These are phyloP conservation scores for Gasterosteus aculeatus DNA, from an alignment of 2,113 vertebrate species.

Conservation along the genomic window DNA sequence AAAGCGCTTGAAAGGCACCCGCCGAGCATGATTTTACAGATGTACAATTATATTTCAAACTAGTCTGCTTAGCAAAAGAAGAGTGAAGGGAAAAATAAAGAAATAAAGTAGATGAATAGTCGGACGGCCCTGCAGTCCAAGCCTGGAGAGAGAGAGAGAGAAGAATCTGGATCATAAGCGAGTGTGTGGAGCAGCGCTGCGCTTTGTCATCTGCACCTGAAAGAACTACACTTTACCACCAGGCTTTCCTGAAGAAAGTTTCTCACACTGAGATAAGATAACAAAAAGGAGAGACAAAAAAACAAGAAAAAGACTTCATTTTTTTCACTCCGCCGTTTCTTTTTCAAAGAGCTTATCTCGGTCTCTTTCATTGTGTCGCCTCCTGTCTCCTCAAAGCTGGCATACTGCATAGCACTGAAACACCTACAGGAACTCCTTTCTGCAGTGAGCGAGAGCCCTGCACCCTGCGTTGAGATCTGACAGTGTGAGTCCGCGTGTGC, in stretches of 20 bases:
- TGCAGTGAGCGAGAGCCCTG: constrained; percentile 20
- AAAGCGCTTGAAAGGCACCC: not conserved
- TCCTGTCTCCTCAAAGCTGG: constrained; percentile 7
- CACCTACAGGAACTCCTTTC: constrained; percentile 17
- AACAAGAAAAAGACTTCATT: not conserved
- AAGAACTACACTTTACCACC: constrained; percentile 8
- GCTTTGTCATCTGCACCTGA: constrained; percentile 27
- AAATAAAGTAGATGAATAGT: constrained; percentile 11
- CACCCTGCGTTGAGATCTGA: constrained; percentile 25
- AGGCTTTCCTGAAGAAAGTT: constrained; percentile 22
- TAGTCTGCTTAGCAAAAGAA: not conserved
- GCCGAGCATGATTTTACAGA: not conserved
- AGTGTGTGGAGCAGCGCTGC: constrained; percentile 8
- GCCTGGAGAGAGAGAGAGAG: not conserved
- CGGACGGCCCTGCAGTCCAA: not conserved
- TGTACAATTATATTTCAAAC: not conserved
- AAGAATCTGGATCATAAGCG: constrained; percentile 9
- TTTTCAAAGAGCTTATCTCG: not conserved
- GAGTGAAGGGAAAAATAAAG: not conserved
- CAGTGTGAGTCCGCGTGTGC: constrained; percentile 13
- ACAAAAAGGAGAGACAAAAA: not conserved
- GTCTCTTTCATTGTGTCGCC: constrained; percentile 5
- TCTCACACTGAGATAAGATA: not conserved
- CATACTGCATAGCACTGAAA: constrained; percentile 24
- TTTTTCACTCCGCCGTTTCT: not conserved